These are phyloP conservation scores for Bombus waltoni DNA, from an alignment of 1,140 invertebrate genomes.

Conservation along the genomic window DNA sequence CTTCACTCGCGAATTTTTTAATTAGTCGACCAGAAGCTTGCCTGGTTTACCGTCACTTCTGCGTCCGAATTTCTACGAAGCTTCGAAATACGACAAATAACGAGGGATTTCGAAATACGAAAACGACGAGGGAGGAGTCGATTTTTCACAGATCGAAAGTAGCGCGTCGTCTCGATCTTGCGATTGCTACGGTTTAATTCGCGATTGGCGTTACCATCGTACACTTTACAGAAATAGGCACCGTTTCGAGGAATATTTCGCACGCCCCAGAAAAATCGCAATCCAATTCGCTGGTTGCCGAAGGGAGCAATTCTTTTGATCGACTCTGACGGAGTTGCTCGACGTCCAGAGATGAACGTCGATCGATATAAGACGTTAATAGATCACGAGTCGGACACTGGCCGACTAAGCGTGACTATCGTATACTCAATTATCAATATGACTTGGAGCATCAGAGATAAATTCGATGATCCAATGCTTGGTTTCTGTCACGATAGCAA, in stretches of 20 bases:
- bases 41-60: accelerated
- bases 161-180: too few relatives aligned
- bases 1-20: neutral
- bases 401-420: neutral
- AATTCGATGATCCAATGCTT: neutral
- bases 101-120: too few relatives aligned
- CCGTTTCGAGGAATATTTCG: neutral
- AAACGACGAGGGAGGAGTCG: too few relatives aligned
- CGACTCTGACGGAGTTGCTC: constrained; percentile 60
- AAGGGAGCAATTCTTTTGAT: neutral
- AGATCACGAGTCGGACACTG: too few relatives aligned
- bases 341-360: too few relatives aligned
- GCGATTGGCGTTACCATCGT: too few relatives aligned
- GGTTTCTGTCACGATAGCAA: neutral
- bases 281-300: too few relatives aligned
- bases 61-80: neutral
- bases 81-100: neutral
- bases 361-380: too few relatives aligned
- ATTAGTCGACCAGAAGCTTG: neutral
- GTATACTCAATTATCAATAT: too few relatives aligned
- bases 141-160: too few relatives aligned
- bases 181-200: too few relatives aligned
- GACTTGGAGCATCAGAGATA: neutral
- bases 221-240: too few relatives aligned
- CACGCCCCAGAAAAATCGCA: accelerated